Evolutionary conservation across 2,797 vertebrate genomes (phyloP).

Genomic region (Hoplostethus atlanticus): DNA sequence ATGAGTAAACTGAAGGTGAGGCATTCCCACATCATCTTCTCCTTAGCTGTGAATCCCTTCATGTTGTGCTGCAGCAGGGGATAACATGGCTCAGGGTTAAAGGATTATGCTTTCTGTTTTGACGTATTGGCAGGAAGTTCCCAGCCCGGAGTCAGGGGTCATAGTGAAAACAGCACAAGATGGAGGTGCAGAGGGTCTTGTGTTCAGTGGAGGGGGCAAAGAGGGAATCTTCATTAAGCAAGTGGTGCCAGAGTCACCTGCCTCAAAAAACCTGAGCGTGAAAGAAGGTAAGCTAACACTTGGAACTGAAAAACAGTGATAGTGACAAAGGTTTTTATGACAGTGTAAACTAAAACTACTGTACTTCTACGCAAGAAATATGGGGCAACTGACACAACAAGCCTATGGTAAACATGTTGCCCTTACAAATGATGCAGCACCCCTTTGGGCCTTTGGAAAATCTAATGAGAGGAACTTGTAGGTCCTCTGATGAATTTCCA

Average conservation of each 20-base stretch:
- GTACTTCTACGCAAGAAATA: background rate
- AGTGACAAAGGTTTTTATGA: background rate
- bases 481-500: background rate
- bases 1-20: slow-evolving; percentile 91
- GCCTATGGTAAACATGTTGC: background rate
- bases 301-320: background rate
- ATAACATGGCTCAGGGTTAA: slow-evolving; percentile 7
- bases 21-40: slow-evolving; percentile 20
- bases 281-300: slow-evolving; percentile 88
- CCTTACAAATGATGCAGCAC: background rate
- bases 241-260: slow-evolving; percentile 91
- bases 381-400: background rate
- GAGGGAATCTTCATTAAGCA: slow-evolving; percentile 93
- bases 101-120: slow-evolving; percentile 1
- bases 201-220: slow-evolving; percentile 90
- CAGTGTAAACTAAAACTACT: background rate
- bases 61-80: slow-evolving; percentile 4
- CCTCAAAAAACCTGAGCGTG: slow-evolving; percentile 90
- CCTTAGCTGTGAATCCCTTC: slow-evolving; percentile 13
- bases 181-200: slow-evolving; percentile 90
- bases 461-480: background rate
- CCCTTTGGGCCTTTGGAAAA: background rate
- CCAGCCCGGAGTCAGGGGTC: slow-evolving; percentile 83
- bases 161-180: slow-evolving; percentile 90
- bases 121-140: slow-evolving; percentile 81